phyloP scores from a whole-genome alignment of 2,888 invertebrate species.

The Acronicta psi region DNA sequence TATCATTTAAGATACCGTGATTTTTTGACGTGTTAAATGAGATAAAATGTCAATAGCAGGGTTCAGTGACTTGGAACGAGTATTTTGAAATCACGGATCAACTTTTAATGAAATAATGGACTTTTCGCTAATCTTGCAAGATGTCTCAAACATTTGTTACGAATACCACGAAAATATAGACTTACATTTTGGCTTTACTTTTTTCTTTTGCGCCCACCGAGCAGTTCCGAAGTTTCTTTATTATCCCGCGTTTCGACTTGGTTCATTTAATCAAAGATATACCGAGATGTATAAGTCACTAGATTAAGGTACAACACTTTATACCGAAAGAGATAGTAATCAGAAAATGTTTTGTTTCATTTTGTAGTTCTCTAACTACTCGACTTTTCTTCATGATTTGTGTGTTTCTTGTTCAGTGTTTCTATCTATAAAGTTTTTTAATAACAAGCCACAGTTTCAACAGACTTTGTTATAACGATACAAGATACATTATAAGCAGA shows the following conservation, averaged over 20 bases:
- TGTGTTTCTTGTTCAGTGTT: too few relatives aligned
- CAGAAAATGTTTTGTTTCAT: not conserved
- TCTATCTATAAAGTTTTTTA: slow-evolving; percentile 11
- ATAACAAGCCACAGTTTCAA: slow-evolving; percentile 14
- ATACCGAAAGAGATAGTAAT: not conserved
- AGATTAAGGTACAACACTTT: slow-evolving; percentile 17
- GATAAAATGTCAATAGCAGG: slow-evolving; percentile 56
- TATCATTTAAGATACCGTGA: slow-evolving; percentile 15
- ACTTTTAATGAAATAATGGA: slow-evolving; percentile 70
- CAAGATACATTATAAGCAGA: slow-evolving; percentile 60
- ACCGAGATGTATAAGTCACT: slow-evolving; percentile 31
- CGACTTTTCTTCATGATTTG: not conserved
- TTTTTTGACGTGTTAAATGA: slow-evolving; percentile 20
- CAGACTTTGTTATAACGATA: slow-evolving; percentile 38
- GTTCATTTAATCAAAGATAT: slow-evolving; percentile 35
- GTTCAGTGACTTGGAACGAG: slow-evolving; percentile 44
- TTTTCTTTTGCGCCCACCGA: slow-evolving; percentile 18
- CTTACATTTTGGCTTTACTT: slow-evolving; percentile 24
- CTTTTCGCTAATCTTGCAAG: slow-evolving; percentile 63
- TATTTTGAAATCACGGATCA: slow-evolving; percentile 54
- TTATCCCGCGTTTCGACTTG: slow-evolving; percentile 16
- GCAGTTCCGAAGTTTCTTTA: slow-evolving; percentile 39
- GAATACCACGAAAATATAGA: slow-evolving; percentile 50
- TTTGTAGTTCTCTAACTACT: too few relatives aligned
- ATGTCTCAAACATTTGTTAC: slow-evolving; percentile 65